These are phyloP conservation scores for Alviniconcha strummeri DNA, from an alignment of 2,888 invertebrate species.

Conservation along the genomic window DNA sequence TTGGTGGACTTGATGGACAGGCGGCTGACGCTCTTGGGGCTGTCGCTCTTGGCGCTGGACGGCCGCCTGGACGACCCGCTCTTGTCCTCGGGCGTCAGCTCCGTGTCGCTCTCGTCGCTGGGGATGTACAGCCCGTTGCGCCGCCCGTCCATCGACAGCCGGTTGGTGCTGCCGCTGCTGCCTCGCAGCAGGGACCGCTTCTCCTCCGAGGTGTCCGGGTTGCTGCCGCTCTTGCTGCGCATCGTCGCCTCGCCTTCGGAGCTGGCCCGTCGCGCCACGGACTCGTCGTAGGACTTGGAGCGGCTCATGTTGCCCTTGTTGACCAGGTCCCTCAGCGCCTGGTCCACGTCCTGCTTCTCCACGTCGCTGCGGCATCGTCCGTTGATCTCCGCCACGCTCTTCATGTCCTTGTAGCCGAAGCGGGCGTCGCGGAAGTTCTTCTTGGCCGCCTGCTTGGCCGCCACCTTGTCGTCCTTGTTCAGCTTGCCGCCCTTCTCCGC, in stretches of 20 bases:
- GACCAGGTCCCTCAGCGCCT: constrained; percentile 57
- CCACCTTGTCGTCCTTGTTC: constrained; percentile 35
- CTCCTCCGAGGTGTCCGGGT: constrained; percentile 41
- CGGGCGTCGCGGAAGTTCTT: constrained; percentile 61
- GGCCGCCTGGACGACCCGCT: constrained; percentile 47
- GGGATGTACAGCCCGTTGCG: constrained; percentile 59
- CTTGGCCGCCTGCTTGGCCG: constrained; percentile 52
- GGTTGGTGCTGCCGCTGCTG: constrained; percentile 49
- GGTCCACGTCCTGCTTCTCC: constrained; percentile 61
- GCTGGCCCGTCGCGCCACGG: constrained; percentile 57
- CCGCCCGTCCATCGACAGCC: constrained; percentile 56
- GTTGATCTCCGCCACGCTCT: constrained; percentile 46
- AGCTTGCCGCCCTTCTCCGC: constrained; percentile 25
- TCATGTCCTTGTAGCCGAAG: constrained; percentile 60
- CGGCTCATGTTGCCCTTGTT: constrained; percentile 60
- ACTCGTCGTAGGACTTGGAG: constrained; percentile 67
- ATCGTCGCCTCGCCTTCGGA: constrained; percentile 43
- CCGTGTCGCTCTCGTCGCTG: constrained; percentile 63
- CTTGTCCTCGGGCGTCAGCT: constrained; percentile 48
- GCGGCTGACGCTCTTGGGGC: constrained; percentile 60
- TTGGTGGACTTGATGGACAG: constrained; percentile 63
- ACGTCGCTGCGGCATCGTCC: constrained; percentile 63
- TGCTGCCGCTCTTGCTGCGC: constrained; percentile 45
- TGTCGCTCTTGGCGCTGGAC: constrained; percentile 60
- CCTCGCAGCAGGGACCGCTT: constrained; percentile 44